Evolutionary conservation across 1,140 invertebrate genomes (phyloP).

Genomic region (Aphelenchoides fujianensis): DNA sequence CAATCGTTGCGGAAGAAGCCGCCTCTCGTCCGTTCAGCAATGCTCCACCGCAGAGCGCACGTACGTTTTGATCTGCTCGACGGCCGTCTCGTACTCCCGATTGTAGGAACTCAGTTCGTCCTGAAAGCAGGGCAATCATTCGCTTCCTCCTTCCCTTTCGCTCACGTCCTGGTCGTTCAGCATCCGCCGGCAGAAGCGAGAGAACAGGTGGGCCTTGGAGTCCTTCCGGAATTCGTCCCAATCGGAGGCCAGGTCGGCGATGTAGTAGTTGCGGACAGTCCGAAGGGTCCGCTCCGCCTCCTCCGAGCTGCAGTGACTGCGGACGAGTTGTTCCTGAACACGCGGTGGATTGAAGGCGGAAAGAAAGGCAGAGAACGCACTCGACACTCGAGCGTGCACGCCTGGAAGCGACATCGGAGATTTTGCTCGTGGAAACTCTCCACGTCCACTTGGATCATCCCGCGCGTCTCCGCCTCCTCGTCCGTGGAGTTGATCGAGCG

Average conservation of each 20-base stretch:
- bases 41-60: not conserved
- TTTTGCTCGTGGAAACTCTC: slow-evolving; percentile 38
- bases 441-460: slow-evolving; percentile 18
- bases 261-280: slow-evolving; percentile 7
- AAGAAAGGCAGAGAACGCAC: slow-evolving; percentile 45
- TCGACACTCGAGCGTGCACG: slow-evolving; percentile 32
- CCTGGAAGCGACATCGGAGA: slow-evolving; percentile 42
- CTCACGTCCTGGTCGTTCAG: slow-evolving; percentile 7
- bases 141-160: not conserved
- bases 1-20: not conserved
- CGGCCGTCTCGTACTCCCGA: not conserved
- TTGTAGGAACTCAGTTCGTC: slow-evolving; percentile 1
- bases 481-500: slow-evolving; percentile 22
- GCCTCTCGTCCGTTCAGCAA: not conserved
- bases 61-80: not conserved
- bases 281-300: not conserved
- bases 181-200: slow-evolving; percentile 9
- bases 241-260: not conserved
- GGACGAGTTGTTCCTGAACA: not conserved
- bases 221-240: slow-evolving; percentile 3
- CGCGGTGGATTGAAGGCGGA: not conserved
- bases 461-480: slow-evolving; percentile 24
- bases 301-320: not conserved
- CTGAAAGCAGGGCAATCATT: not conserved
- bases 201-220: not conserved